Evolutionary conservation across 2,888 invertebrate genomes (phyloP).

Genomic region (Diarsia dahlii): DNA sequence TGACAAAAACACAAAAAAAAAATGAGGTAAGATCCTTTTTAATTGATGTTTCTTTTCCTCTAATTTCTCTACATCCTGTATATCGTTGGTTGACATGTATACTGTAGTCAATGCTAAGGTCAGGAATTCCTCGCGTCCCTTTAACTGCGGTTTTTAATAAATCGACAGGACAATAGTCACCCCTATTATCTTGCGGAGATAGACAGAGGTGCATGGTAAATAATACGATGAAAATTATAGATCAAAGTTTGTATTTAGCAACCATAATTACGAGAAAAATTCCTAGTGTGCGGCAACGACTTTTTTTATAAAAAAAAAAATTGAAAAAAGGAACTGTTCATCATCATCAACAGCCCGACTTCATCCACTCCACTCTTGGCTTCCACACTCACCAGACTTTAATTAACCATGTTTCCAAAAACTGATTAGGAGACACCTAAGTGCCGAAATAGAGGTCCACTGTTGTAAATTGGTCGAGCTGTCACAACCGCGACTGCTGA

Average conservation of each 20-base stretch:
- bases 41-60: neutral
- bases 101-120: conserved; percentile 63
- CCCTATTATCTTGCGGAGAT: conserved; percentile 22
- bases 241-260: neutral
- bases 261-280: too few species aligned
- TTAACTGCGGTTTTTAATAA: conserved; percentile 55
- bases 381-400: neutral
- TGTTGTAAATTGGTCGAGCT: neutral
- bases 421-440: neutral
- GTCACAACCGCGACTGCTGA: too few species aligned
- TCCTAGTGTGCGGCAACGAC: too few species aligned
- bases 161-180: conserved; percentile 48
- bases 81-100: conserved; percentile 41
- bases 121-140: conserved; percentile 67
- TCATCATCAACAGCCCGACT: too few species aligned
- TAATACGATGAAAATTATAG: neutral
- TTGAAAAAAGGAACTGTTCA: too few species aligned
- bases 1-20: neutral
- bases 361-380: too few species aligned
- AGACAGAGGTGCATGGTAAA: conserved; percentile 2
- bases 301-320: too few species aligned
- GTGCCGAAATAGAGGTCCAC: neutral
- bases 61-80: conserved; percentile 37
- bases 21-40: neutral
- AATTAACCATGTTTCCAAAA: neutral